A percentile compares a stretch with the other conserved stretches of the same genome.
phyloP scores from a whole-genome alignment of 1,140 invertebrate species.

The Heliconius melpomene region DNA sequence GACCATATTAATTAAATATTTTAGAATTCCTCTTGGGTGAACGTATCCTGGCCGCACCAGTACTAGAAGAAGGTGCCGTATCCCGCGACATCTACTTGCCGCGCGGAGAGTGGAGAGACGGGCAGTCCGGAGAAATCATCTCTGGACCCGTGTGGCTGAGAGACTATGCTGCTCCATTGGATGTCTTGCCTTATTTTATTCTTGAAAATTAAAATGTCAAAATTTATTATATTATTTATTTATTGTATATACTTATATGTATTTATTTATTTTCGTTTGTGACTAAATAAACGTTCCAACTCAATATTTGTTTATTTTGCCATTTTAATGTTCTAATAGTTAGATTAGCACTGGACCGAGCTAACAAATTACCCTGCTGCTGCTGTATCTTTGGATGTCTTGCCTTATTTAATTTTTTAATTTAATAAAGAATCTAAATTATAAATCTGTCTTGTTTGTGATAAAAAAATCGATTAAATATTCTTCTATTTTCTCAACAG shows the following conservation, averaged over 20 bases:
- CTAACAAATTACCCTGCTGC: no score
- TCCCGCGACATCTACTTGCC: constrained; percentile 90
- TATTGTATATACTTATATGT: neutral
- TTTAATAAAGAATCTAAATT: no score
- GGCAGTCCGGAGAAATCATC: constrained; percentile 66
- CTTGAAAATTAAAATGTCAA: constrained; percentile 36
- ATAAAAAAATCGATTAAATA: no score
- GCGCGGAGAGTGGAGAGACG: constrained; percentile 56
- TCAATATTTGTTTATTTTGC: no score
- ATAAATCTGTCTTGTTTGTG: no score
- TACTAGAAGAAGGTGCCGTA: constrained; percentile 84
- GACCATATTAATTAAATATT: constrained; percentile 42
- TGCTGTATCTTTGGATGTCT: no score
- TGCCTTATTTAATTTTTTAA: no score
- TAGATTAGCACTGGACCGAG: no score
- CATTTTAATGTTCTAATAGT: no score
- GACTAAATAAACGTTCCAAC: neutral
- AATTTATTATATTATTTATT: neutral
- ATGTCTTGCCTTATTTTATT: constrained; percentile 85
- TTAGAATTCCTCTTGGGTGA: constrained; percentile 92
- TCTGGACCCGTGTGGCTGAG: constrained; percentile 82
- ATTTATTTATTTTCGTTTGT: neutral
- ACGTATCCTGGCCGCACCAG: constrained; percentile 90
- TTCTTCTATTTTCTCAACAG: no score
- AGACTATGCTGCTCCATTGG: constrained; percentile 86